A percentile compares a stretch with the other conserved stretches of the same genome.
Evolutionary conservation across 2,797 vertebrate species (phyloP).

Genomic region (Buceros bicornis): DNA sequence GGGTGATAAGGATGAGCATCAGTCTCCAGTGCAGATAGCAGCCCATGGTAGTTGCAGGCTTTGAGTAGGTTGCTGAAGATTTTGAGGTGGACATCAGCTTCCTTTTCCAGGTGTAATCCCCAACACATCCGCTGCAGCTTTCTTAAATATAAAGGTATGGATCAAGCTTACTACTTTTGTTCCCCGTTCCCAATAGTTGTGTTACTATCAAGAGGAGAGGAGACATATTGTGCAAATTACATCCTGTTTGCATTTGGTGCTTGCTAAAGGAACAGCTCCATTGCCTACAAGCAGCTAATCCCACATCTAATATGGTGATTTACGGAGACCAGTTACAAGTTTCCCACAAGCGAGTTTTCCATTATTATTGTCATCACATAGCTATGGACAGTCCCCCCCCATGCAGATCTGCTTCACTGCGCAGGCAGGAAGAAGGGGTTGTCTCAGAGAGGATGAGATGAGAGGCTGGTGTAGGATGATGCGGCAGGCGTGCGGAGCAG

Average conservation of each 20-base stretch:
- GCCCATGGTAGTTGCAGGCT: neutral
- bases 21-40: neutral
- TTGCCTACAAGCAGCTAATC: neutral
- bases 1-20: neutral
- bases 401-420: rapidly evolving
- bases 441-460: neutral
- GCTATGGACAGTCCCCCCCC: neutral
- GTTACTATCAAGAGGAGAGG: neutral
- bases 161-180: neutral
- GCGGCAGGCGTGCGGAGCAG: rapidly evolving
- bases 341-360: neutral
- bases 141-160: neutral
- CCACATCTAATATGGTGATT: neutral
- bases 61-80: neutral
- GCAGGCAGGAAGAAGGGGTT: neutral
- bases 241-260: neutral
- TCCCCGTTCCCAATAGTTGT: neutral
- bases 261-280: neutral
- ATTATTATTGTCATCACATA: neutral
- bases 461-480: rapidly evolving
- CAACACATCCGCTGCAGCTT: neutral
- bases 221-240: neutral
- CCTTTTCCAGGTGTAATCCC: neutral
- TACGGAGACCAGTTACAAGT: neutral
- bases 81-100: neutral